Percentiles rank a stretch among this genome's conserved stretches.
Evolutionary conservation across 2,888 invertebrate species (phyloP).

Genomic region (Tenthredo scrophulariae): DNA sequence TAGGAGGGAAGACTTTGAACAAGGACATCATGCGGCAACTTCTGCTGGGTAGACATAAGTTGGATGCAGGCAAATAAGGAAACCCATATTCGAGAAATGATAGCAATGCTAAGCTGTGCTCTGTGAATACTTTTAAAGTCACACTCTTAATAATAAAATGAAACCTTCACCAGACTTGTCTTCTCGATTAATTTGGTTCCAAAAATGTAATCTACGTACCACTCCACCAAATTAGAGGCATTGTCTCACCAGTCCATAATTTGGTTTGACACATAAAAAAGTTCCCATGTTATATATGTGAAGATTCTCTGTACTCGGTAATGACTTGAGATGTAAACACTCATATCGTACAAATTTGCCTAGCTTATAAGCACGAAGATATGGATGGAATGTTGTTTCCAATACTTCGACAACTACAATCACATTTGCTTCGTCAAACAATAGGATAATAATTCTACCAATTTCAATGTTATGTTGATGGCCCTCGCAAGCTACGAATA

Average conservation of each 20-base stretch:
- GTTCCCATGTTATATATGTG: conserved; percentile 49
- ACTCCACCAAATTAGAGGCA: conserved; percentile 13
- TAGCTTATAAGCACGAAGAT: conserved; percentile 51
- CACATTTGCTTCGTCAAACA: conserved; percentile 53
- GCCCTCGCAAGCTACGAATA: not conserved
- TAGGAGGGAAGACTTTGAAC: conserved; percentile 47
- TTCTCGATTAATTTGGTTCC: not conserved
- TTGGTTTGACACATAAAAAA: conserved; percentile 55
- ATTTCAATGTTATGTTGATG: conserved; percentile 5
- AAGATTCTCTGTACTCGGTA: conserved; percentile 55
- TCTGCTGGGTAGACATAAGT: conserved; percentile 7
- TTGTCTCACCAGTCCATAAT: conserved; percentile 51
- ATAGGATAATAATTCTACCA: conserved; percentile 19
- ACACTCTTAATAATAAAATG: not conserved
- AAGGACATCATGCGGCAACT: conserved; percentile 36
- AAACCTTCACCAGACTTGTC: not conserved
- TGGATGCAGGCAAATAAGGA: not conserved
- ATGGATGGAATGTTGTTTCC: conserved; percentile 50
- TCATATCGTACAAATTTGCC: conserved; percentile 47
- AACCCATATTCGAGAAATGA: not conserved
- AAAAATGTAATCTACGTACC: not conserved
- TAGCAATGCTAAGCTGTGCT: not conserved
- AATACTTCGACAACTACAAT: conserved; percentile 54
- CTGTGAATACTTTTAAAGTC: not conserved
- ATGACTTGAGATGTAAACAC: conserved; percentile 47